Conservation (phyloP, 2,797 vertebrate species). For the Rhabdomys pumilio region DNA sequence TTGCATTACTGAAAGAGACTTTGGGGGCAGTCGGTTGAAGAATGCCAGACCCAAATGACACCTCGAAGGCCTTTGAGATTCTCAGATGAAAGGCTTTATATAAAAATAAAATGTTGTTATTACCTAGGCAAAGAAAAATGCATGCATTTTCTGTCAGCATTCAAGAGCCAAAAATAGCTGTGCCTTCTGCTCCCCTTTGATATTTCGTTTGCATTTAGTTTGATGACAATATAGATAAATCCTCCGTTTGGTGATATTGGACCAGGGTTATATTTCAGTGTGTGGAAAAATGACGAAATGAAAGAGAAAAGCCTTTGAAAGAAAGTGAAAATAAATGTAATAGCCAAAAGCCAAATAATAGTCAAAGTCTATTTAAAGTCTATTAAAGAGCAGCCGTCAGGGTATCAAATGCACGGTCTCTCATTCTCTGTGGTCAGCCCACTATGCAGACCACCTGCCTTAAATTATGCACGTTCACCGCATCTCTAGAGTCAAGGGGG, state of each 20-base stretch:
- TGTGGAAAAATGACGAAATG: conserved; percentile 78
- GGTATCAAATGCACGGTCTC: conserved; percentile 75
- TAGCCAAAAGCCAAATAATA: conserved; percentile 79
- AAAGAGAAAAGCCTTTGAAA: conserved; percentile 82
- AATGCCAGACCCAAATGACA: conserved; percentile 80
- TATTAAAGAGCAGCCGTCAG: conserved; percentile 82
- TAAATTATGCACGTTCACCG: conserved; percentile 77
- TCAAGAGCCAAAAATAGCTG: conserved; percentile 71
- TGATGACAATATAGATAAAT: conserved; percentile 81
- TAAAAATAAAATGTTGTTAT: conserved; percentile 83
- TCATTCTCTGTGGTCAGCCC: conserved; percentile 77
- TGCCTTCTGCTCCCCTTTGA: conserved; percentile 74
- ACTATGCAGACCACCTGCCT: conserved; percentile 79
- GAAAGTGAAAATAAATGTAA: conserved; percentile 83
- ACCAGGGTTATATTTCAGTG: conserved; percentile 78
- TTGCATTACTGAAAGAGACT: conserved; percentile 79
- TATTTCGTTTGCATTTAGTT: conserved; percentile 76
- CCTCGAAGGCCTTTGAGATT: conserved; percentile 82
- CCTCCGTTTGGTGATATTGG: conserved; percentile 72
- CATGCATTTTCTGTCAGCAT: conserved; percentile 76
- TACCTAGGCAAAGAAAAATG: conserved; percentile 85
- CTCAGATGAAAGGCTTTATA: conserved; percentile 84
- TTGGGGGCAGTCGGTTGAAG: conserved; percentile 77
- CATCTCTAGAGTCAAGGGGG: conserved; percentile 48
- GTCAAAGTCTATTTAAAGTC: conserved; percentile 74